Evolutionary conservation across 1,140 invertebrate species (phyloP).

Genomic region (Vollenhovia emeryi): DNA sequence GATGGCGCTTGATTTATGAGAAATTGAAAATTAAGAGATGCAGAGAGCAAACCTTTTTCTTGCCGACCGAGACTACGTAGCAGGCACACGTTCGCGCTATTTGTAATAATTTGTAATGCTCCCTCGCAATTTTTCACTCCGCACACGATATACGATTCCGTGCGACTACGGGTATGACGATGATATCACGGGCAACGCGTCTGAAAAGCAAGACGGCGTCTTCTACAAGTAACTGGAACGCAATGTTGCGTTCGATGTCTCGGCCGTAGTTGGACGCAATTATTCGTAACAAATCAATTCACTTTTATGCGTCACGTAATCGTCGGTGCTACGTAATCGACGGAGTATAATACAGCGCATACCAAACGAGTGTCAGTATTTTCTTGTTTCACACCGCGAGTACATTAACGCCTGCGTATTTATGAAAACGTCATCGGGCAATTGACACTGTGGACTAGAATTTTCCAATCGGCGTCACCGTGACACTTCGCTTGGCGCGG

Average conservation of each 20-base stretch:
- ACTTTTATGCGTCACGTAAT: constrained; percentile 15
- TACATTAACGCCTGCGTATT: constrained; percentile 24
- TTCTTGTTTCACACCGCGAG: background rate
- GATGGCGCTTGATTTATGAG: background rate
- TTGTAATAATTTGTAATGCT: background rate
- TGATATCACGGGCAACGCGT: background rate
- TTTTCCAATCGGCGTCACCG: constrained; percentile 18
- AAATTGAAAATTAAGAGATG: background rate
- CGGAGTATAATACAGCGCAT: background rate
- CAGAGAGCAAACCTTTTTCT: background rate
- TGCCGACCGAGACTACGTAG: background rate
- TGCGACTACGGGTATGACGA: background rate
- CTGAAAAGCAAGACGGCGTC: background rate
- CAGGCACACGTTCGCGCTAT: background rate
- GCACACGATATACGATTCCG: background rate
- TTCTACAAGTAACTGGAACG: background rate
- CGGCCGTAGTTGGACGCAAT: background rate
- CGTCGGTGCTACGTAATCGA: background rate
- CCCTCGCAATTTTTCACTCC: background rate
- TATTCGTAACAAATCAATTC: constrained; percentile 23
- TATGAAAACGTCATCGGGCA: constrained; percentile 20
- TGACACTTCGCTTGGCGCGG: background rate
- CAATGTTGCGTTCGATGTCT: background rate
- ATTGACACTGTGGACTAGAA: constrained; percentile 9
- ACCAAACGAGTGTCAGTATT: background rate